Conservation (phyloP, 2,113 vertebrate genomes). For the Sylvilagus bachmani region DNA sequence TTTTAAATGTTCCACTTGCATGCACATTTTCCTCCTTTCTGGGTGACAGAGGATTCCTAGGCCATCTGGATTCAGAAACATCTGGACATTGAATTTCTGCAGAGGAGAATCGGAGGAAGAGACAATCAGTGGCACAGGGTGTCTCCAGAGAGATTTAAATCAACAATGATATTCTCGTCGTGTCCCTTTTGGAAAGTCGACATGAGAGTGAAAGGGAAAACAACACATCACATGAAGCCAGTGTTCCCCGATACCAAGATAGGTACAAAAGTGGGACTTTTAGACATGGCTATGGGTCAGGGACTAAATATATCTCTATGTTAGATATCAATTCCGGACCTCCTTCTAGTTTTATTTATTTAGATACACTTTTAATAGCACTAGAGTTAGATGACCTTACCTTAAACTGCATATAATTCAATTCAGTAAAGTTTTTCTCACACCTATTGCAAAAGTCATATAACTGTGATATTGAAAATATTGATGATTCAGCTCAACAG, state of each 20-base stretch:
- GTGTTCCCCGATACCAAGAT: slow-evolving; percentile 12
- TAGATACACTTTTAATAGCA: not conserved
- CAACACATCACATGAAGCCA: not conserved
- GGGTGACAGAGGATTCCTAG: slow-evolving; percentile 82
- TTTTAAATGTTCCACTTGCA: slow-evolving; percentile 73
- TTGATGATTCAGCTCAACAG: not conserved
- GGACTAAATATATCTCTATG: slow-evolving; percentile 19
- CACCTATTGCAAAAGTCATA: slow-evolving; percentile 19
- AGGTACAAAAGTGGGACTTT: slow-evolving; percentile 38
- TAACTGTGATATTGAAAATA: slow-evolving; percentile 8
- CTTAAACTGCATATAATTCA: not conserved
- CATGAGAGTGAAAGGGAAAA: slow-evolving; percentile 67
- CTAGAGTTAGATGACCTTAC: slow-evolving; percentile 12
- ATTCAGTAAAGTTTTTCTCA: slow-evolving; percentile 1
- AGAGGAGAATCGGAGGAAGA: slow-evolving; percentile 69
- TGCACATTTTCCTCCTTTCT: slow-evolving; percentile 78
- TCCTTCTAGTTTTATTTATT: not conserved
- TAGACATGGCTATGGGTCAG: not conserved
- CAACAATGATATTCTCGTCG: slow-evolving; percentile 66
- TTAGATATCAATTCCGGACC: not conserved
- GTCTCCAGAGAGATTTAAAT: slow-evolving; percentile 82
- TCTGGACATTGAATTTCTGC: slow-evolving; percentile 81
- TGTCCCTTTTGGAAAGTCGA: slow-evolving; percentile 69
- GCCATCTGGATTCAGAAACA: slow-evolving; percentile 84
- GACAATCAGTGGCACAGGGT: slow-evolving; percentile 60